These are phyloP conservation scores for Nesometra sesokonis DNA, from an alignment of 35 echinoderm and acorn worm species.

Conservation along the genomic window DNA sequence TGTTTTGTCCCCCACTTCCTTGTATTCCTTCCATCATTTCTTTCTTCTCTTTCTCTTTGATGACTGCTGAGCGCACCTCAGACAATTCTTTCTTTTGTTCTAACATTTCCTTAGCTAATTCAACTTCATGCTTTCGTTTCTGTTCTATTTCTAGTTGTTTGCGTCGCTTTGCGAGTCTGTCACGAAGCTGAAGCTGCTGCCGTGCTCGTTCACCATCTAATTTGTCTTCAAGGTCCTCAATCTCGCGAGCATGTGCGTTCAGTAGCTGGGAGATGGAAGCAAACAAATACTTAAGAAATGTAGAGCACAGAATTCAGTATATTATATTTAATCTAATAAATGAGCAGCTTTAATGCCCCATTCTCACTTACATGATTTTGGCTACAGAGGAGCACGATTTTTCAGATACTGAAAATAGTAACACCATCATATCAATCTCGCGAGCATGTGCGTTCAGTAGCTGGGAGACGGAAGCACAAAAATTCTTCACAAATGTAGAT, in stretches of 20 bases:
- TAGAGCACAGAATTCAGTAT: too few species aligned
- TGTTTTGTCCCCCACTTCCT: conserved; percentile 45
- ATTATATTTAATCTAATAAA: too few species aligned
- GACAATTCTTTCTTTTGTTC: conserved; percentile 92
- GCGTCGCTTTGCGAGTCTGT: conserved; percentile 57
- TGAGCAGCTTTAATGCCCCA: too few species aligned
- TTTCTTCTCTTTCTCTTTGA: conserved; percentile 68
- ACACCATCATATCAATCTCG: too few species aligned
- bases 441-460: conserved; percentile 63
- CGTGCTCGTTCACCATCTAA: conserved; percentile 53
- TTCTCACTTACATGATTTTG: too few species aligned
- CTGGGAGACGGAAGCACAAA: too few species aligned
- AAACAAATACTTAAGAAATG: too few species aligned
- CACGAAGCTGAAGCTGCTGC: conserved; percentile 60
- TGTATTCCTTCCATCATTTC: conserved; percentile 82
- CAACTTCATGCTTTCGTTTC: conserved; percentile 64
- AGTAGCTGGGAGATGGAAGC: too few species aligned
- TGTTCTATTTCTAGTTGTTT: conserved; percentile 51
- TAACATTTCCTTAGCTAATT: conserved; percentile 55
- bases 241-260: conserved; percentile 62
- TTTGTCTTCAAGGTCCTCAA: conserved; percentile 83
- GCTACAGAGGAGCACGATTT: too few species aligned
- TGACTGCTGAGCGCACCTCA: conserved; percentile 56
- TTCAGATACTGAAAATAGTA: too few species aligned
- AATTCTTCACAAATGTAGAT: too few species aligned